These are phyloP conservation scores for Margaritifera margaritifera DNA, from an alignment of 2,888 invertebrate genomes.

Conservation along the genomic window DNA sequence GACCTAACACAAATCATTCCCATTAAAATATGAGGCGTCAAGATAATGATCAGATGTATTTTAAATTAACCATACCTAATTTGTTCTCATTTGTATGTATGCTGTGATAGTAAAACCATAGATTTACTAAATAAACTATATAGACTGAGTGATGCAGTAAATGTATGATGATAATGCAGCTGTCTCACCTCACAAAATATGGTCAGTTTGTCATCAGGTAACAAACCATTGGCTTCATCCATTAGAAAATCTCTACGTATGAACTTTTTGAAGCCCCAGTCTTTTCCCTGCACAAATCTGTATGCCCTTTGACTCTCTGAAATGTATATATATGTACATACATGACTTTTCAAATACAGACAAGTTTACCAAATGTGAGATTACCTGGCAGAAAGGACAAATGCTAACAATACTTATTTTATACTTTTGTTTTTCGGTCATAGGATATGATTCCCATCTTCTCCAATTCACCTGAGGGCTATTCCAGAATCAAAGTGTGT, in stretches of 20 bases:
- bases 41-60: too few relatives aligned
- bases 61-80: too few relatives aligned
- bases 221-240: constrained; percentile 97
- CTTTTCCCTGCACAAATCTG: constrained; percentile 99
- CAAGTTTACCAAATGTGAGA: neutral
- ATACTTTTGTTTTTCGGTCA: too few relatives aligned
- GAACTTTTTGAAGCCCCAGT: constrained; percentile 99
- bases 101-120: too few relatives aligned
- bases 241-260: constrained; percentile 98
- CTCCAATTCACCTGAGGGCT: too few relatives aligned
- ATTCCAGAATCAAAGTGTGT: too few relatives aligned
- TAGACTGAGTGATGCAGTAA: neutral
- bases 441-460: too few relatives aligned
- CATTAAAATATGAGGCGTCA: too few relatives aligned
- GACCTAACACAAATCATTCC: too few relatives aligned
- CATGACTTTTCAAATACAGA: neutral
- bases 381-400: too few relatives aligned
- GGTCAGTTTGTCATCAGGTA: constrained; percentile 99
- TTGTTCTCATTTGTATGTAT: too few relatives aligned
- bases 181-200: constrained; percentile 93
- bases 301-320: constrained; percentile 91
- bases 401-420: too few relatives aligned
- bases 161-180: neutral
- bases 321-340: constrained; percentile 47
- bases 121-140: neutral